phyloP scores from a whole-genome alignment of 2,113 vertebrate genomes.

The Gymnocephalus cernua region DNA sequence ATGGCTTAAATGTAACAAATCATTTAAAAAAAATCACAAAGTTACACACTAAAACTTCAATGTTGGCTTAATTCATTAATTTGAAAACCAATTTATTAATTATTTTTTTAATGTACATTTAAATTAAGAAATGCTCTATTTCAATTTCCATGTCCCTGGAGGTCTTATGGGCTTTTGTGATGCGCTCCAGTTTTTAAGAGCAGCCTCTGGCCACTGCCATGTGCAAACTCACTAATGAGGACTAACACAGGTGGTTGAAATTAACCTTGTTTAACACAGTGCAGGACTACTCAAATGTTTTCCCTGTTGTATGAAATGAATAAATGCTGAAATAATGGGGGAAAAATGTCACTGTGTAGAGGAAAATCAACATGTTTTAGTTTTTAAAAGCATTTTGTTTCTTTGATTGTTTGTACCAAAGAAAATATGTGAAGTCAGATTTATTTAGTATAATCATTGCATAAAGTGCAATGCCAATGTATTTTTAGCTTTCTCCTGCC shows the following conservation, averaged over 20 bases:
- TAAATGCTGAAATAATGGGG: neutral
- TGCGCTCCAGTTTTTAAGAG: neutral
- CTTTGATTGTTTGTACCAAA: neutral
- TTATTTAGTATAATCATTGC: neutral
- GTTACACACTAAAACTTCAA: too few species aligned
- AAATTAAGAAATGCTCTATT: too few species aligned
- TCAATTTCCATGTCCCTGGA: too few species aligned
- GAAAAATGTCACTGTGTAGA: neutral
- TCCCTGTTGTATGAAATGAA: neutral
- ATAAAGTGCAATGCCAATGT: neutral
- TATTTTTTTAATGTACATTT: too few species aligned
- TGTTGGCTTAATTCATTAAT: too few species aligned
- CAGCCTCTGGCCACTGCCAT: neutral
- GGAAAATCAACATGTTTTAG: neutral
- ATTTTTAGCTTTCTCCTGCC: neutral
- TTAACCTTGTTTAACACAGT: accelerated
- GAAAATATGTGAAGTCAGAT: conserved; percentile 1
- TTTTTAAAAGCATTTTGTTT: neutral
- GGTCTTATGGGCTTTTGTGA: neutral
- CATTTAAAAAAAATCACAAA: too few species aligned
- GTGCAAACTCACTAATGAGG: neutral
- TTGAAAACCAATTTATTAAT: too few species aligned
- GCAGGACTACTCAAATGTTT: neutral
- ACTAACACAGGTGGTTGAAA: neutral
- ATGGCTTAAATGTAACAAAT: too few species aligned